These are phyloP conservation scores for Mormyrops attenuatus DNA, from an alignment of 2,797 vertebrate species.

Conservation along the genomic window DNA sequence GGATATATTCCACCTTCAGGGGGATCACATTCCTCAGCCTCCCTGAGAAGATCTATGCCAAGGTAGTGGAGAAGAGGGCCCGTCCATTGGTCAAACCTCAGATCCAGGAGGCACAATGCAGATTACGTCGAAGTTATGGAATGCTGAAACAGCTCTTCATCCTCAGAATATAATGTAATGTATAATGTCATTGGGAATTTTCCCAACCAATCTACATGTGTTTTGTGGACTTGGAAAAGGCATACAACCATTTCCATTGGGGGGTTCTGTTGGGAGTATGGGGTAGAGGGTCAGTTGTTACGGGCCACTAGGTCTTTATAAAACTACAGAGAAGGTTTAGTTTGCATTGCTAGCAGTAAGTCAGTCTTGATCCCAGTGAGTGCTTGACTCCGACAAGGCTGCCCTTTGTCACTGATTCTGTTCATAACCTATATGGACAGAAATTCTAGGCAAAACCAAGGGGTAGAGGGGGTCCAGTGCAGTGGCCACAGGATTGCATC, in stretches of 20 bases:
- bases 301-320: too few species aligned
- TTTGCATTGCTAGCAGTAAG: too few species aligned
- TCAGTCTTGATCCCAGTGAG: too few species aligned
- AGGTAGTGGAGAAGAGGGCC: background rate
- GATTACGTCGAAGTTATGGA: background rate
- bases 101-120: background rate
- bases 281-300: too few species aligned
- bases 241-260: background rate
- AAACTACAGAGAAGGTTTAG: too few species aligned
- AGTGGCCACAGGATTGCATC: too few species aligned
- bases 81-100: background rate
- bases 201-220: background rate
- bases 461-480: too few species aligned
- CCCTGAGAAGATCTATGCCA: background rate
- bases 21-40: background rate
- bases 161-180: background rate
- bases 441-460: too few species aligned
- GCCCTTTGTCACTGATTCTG: too few species aligned
- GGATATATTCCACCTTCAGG: background rate
- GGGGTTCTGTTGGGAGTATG: too few species aligned
- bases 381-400: too few species aligned
- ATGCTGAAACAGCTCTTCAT: background rate
- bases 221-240: background rate
- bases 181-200: background rate
- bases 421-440: too few species aligned